phyloP scores from a whole-genome alignment of 2,888 invertebrate species.

The Phalangium opilio region DNA sequence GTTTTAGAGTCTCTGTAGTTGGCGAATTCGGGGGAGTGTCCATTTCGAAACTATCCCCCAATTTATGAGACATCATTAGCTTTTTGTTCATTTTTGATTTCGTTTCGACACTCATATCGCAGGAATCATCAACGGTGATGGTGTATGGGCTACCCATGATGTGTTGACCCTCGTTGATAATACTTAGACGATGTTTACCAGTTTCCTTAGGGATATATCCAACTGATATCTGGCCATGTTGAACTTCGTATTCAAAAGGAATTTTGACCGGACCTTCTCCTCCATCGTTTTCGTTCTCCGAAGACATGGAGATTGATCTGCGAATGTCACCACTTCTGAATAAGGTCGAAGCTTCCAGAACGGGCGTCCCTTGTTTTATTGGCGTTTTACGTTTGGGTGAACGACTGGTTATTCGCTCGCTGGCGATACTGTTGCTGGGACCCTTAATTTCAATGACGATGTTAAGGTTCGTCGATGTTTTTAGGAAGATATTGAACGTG shows the following conservation, averaged over 20 bases:
- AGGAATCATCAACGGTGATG: slow-evolving; percentile 18
- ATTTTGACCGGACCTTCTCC: slow-evolving; percentile 13
- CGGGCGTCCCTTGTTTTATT: neutral
- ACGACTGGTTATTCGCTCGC: slow-evolving; percentile 16
- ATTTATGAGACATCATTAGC: neutral
- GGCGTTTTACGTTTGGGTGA: slow-evolving; percentile 13
- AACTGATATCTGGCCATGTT: slow-evolving; percentile 18
- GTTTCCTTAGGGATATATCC: slow-evolving; percentile 18
- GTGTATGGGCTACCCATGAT: slow-evolving; percentile 22
- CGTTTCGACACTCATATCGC: neutral
- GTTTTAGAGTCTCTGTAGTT: neutral
- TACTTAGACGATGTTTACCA: slow-evolving; percentile 20
- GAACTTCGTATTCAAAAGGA: slow-evolving; percentile 21
- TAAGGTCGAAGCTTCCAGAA: neutral
- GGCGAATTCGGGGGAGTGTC: neutral
- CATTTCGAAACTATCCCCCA: neutral
- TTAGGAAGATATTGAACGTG: slow-evolving; percentile 25
- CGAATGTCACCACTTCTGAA: neutral
- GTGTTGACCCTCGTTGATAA: slow-evolving; percentile 23
- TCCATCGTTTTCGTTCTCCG: neutral
- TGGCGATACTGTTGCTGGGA: slow-evolving; percentile 24
- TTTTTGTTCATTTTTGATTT: neutral
- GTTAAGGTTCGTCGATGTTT: slow-evolving; percentile 16
- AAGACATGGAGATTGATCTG: neutral
- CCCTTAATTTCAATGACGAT: slow-evolving; percentile 26